Percentiles rank a stretch among this genome's conserved stretches.
These are phyloP conservation scores for Berghia stephanieae DNA, from an alignment of 1,140 invertebrate genomes.

Conservation along the genomic window DNA sequence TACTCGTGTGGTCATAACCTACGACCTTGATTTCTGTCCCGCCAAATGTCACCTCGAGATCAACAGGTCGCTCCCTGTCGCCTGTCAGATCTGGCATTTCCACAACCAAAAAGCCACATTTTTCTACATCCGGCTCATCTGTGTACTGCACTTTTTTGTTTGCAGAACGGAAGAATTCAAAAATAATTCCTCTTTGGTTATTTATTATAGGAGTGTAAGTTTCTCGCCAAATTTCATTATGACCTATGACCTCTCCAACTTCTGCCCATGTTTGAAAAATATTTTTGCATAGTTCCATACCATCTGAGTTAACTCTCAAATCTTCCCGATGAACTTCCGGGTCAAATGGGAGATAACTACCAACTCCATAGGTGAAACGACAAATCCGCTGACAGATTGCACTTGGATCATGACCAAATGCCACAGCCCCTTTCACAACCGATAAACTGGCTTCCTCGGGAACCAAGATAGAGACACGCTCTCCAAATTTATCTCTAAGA, in stretches of 20 bases:
- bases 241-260: constrained; percentile 68
- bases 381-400: constrained; percentile 70
- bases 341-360: constrained; percentile 68
- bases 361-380: constrained; percentile 73
- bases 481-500: constrained; percentile 68
- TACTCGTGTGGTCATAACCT: constrained; percentile 70
- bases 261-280: constrained; percentile 72
- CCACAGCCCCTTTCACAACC: constrained; percentile 69
- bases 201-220: constrained; percentile 71
- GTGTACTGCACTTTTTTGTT: constrained; percentile 69
- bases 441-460: constrained; percentile 67
- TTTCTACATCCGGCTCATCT: constrained; percentile 70
- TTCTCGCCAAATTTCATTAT: constrained; percentile 70
- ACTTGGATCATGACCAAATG: constrained; percentile 72
- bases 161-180: constrained; percentile 71
- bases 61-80: constrained; percentile 67
- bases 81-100: constrained; percentile 66
- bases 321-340: constrained; percentile 71
- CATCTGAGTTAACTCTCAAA: constrained; percentile 69
- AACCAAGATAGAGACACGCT: constrained; percentile 69
- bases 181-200: constrained; percentile 70
- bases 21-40: constrained; percentile 73
- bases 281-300: constrained; percentile 71
- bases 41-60: constrained; percentile 72
- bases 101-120: constrained; percentile 71